Base-by-base conservation (phyloP, 2,888 invertebrate species). In the Eupithecia pulchellata region DNA sequence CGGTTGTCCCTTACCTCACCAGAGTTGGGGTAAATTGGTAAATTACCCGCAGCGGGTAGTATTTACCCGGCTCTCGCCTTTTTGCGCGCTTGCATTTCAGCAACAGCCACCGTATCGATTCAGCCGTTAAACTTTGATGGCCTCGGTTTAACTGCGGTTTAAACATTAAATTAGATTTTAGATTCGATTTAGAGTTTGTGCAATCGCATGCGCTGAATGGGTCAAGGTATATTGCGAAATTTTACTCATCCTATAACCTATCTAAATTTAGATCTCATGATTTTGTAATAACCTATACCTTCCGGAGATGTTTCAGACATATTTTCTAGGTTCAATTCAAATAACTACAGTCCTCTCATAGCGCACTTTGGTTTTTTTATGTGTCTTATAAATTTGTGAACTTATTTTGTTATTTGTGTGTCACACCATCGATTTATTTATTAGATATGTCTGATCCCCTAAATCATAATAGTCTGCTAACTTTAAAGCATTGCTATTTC, bases 31-130 rank as follows among this genome's bases (percentile, higher is more conserved):
- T 89, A 90, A 90, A 90, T 88, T 86, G 88, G 89, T 88, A 90
- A 91, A 91, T 91, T 89, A 88, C 89, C 89, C 89, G 86, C 89
- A 87, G 83, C 78, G 86, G 85, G 87, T 82, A 80, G 81, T 89
- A 84, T 90, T 90, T 91, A 84, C 88, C 84, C 84, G 82, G 69
- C 88, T 20, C 87, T 69, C 86, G 81, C 82, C 88, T 85, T 89
- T 88, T 86, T 82, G 84, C 81, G 78, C 76, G 84, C 84, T 87
- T 87, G 89, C 88, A 86, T 79, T 87, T 85, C 83, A 81, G 79
- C 80, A 80, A 81, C 81, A 76, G 79, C 57, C 60, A 17, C 11
- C 34, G 61, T 86, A 89, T 90, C 85, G 88, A 90, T 89, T 25
- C 85, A 82, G 79, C 82, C 81, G 83, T 83, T 82, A 79, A 83